Conservation (phyloP, 2,113 vertebrate species). For the Charina bottae region DNA sequence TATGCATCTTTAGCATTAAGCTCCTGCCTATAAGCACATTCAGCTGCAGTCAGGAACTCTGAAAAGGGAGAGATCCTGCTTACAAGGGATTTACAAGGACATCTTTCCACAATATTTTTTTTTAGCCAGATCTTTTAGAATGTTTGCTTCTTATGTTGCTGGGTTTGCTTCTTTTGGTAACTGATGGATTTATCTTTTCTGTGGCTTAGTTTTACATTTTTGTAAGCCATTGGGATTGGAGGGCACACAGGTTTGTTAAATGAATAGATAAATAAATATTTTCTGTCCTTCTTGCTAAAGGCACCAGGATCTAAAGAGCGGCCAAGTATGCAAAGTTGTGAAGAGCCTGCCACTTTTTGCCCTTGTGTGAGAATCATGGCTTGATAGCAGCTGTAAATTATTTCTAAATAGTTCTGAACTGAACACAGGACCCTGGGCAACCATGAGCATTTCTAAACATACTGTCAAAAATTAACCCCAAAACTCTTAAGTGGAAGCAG, state of each 20-base stretch:
- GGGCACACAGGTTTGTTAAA: neutral
- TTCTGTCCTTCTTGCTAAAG: neutral
- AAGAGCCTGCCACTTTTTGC: neutral
- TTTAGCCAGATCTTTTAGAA: neutral
- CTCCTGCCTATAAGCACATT: neutral
- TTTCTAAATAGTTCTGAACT: neutral
- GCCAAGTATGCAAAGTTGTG: neutral
- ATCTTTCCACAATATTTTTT: neutral
- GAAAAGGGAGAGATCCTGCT: neutral
- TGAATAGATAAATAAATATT: neutral
- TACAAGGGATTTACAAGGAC: neutral
- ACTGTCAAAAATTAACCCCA: neutral
- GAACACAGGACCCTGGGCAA: neutral
- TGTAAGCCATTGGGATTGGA: neutral
- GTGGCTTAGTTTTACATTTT: neutral
- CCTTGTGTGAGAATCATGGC: neutral
- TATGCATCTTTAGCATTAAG: neutral
- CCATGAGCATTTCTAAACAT: conserved; percentile 1
- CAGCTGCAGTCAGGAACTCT: neutral
- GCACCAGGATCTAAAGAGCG: neutral
- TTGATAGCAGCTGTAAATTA: neutral
- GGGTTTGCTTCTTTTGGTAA: neutral
- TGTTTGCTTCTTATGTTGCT: neutral
- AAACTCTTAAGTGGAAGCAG: neutral
- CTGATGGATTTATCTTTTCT: neutral